phyloP scores from a whole-genome alignment of 2,797 vertebrate genomes.

The Brotula barbata region DNA sequence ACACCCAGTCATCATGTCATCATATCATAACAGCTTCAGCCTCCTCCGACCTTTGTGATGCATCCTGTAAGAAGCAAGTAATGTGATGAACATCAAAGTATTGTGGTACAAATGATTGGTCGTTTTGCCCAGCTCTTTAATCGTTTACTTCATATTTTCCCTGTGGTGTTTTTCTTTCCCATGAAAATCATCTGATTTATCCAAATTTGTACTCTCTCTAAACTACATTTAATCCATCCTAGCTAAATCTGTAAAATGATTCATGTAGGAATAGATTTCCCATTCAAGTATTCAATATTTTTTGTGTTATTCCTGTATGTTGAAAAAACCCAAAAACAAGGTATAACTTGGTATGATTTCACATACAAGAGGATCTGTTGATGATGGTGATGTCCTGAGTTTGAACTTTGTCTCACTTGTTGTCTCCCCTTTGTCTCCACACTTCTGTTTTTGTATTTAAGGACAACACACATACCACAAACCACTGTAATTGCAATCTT shows the following conservation, averaged over 20 bases:
- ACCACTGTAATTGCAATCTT: constrained; percentile 49
- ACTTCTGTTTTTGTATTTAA: constrained; percentile 26
- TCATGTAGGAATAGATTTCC: constrained; percentile 20
- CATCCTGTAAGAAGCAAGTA: too few relatives aligned
- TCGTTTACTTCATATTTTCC: constrained; percentile 33
- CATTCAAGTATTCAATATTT: constrained; percentile 6
- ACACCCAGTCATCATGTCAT: too few relatives aligned
- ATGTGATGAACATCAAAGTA: background rate
- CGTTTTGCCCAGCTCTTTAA: constrained; percentile 44
- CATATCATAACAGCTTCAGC: too few relatives aligned
- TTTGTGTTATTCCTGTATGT: too few relatives aligned
- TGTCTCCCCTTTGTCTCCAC: constrained; percentile 16
- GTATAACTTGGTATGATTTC: too few relatives aligned
- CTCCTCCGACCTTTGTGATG: too few relatives aligned
- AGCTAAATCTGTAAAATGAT: constrained; percentile 11
- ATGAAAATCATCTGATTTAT: constrained; percentile 19
- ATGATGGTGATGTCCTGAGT: constrained; percentile 1
- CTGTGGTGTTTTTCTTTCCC: constrained; percentile 7
- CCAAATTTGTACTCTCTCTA: constrained; percentile 13
- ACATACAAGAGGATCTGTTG: background rate
- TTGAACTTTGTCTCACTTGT: constrained; percentile 38
- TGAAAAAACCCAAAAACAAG: too few relatives aligned
- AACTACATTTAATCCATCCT: constrained; percentile 24
- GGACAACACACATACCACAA: constrained; percentile 38
- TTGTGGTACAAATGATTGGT: constrained; percentile 19